Percentiles rank a stretch among this genome's conserved stretches.
These are phyloP conservation scores for Acanthurus lineatus DNA, from an alignment of 2,797 vertebrate genomes.

Conservation along the genomic window DNA sequence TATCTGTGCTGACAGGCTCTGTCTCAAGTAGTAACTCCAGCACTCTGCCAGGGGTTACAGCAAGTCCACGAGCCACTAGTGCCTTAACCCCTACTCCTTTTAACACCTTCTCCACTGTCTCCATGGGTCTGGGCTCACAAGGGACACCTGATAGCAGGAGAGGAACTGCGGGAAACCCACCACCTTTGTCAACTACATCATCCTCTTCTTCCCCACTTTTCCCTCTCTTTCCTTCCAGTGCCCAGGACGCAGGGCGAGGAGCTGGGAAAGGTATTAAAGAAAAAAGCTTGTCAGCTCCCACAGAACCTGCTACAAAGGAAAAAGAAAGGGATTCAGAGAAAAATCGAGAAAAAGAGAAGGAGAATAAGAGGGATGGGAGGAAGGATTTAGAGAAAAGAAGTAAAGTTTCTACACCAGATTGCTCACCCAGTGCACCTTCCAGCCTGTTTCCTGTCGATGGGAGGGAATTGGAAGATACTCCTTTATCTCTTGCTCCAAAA, in stretches of 20 bases:
- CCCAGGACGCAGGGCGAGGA: constrained; percentile 83
- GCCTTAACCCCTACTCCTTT: constrained; percentile 95
- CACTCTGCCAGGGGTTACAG: constrained; percentile 92
- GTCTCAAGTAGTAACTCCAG: constrained; percentile 89
- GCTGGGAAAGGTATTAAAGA: constrained; percentile 88
- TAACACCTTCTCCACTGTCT: constrained; percentile 90
- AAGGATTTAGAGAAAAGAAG: constrained; percentile 92
- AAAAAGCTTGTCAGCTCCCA: constrained; percentile 84
- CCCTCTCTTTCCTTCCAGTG: constrained; percentile 90
- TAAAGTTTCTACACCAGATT: constrained; percentile 88
- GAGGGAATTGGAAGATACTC: constrained; percentile 89
- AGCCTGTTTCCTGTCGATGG: constrained; percentile 86
- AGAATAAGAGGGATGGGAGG: constrained; percentile 91
- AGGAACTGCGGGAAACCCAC: constrained; percentile 87
- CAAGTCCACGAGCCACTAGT: constrained; percentile 92
- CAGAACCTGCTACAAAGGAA: constrained; percentile 88
- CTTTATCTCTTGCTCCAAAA: constrained; percentile 87
- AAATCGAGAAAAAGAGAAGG: constrained; percentile 93
- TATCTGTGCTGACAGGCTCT: constrained; percentile 88
- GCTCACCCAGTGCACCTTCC: constrained; percentile 86
- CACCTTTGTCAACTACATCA: constrained; percentile 84
- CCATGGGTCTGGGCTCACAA: constrained; percentile 87
- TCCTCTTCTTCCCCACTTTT: constrained; percentile 91
- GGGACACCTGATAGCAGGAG: constrained; percentile 86
- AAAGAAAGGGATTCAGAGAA: constrained; percentile 93